These are phyloP conservation scores for Artibeus jamaicensis DNA, from an alignment of 2,797 vertebrate species.

Conservation along the genomic window DNA sequence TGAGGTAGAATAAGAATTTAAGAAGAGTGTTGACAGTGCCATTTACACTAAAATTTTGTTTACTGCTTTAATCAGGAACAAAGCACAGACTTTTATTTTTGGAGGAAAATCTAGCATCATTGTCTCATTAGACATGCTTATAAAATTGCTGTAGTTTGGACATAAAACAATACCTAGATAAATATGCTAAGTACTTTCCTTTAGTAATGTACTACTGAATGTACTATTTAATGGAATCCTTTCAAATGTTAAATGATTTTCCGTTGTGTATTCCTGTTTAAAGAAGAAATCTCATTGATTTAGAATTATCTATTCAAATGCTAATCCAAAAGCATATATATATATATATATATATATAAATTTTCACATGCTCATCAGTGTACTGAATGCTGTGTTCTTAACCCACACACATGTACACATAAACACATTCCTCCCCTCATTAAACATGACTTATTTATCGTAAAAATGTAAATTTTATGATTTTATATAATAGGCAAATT, in stretches of 20 bases:
- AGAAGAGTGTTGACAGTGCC: neutral
- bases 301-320: constrained; percentile 17
- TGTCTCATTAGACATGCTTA: neutral
- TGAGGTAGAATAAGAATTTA: neutral
- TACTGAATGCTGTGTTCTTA: neutral
- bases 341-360: neutral
- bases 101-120: neutral
- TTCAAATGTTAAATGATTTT: constrained; percentile 40
- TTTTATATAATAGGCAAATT: neutral
- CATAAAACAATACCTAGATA: constrained; percentile 25
- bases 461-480: neutral
- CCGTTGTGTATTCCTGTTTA: constrained; percentile 1
- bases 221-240: neutral
- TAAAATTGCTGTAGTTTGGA: constrained; percentile 14
- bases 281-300: neutral
- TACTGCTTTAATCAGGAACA: neutral
- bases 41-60: neutral
- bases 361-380: neutral
- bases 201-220: neutral
- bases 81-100: neutral
- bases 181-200: constrained; percentile 25
- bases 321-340: neutral
- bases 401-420: neutral
- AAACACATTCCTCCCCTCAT: neutral
- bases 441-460: neutral